These are phyloP conservation scores for Coelogynopora nodosa DNA, from an alignment of 2,888 invertebrate species.

Conservation along the genomic window DNA sequence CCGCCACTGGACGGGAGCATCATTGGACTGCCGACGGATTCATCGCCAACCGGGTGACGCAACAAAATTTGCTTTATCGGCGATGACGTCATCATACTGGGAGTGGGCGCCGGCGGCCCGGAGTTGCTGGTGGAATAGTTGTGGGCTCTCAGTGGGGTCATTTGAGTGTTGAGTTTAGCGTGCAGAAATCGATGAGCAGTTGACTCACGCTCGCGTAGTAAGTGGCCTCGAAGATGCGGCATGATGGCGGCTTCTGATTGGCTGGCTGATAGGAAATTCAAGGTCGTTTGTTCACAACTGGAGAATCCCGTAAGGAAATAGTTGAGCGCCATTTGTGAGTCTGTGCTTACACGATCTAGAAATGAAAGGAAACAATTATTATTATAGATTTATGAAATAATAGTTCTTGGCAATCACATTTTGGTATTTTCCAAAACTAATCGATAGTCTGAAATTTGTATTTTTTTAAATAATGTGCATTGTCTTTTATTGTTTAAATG, in stretches of 20 bases:
- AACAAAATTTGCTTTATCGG: not conserved
- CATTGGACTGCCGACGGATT: not conserved
- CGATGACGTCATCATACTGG: not conserved
- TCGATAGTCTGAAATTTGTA: too few relatives aligned
- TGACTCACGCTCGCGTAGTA: not conserved
- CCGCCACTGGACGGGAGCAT: not conserved
- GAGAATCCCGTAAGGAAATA: not conserved
- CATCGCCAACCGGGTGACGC: not conserved
- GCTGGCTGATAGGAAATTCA: not conserved
- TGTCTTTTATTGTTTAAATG: too few relatives aligned
- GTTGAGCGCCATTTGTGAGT: not conserved
- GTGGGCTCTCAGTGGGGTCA: not conserved
- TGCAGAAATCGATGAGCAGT: slow-evolving; percentile 8
- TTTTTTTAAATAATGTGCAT: too few relatives aligned
- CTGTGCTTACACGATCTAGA: not conserved
- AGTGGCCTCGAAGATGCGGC: not conserved
- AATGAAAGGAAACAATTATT: not conserved
- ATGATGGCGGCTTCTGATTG: not conserved
- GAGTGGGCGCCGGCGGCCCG: not conserved
- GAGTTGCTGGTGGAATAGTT: not conserved
- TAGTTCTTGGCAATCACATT: too few relatives aligned
- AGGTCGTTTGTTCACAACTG: not conserved
- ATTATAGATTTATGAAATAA: too few relatives aligned
- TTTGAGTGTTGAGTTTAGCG: not conserved
- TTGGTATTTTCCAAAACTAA: too few relatives aligned